Evolutionary conservation across 2,888 invertebrate genomes (phyloP).

Genomic region (Lissonota sp.): DNA sequence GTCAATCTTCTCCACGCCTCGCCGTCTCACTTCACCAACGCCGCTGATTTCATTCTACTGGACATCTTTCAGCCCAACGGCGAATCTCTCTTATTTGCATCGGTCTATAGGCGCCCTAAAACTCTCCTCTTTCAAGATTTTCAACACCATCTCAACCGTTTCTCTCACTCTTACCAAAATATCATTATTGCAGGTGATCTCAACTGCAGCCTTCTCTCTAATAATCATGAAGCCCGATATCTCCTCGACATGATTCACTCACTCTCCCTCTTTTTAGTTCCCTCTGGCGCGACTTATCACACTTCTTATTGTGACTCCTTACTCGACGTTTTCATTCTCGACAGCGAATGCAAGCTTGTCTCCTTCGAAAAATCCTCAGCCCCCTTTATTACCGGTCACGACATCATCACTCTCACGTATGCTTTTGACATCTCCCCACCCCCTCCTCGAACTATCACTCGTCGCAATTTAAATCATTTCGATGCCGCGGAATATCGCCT

Average conservation of each 20-base stretch:
- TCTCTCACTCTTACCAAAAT: too few species aligned
- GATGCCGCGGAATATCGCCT: too few species aligned
- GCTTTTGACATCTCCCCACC: too few species aligned
- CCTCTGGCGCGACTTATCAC: not conserved
- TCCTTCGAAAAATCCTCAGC: not conserved
- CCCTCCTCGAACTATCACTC: too few species aligned
- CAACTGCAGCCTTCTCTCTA: not conserved
- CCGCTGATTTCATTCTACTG: not conserved
- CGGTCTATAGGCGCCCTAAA: too few species aligned
- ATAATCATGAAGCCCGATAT: not conserved
- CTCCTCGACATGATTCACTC: not conserved
- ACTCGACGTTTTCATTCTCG: constrained; percentile 7
- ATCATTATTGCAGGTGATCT: not conserved
- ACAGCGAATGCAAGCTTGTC: constrained; percentile 3
- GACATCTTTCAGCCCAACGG: too few species aligned
- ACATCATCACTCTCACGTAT: not conserved
- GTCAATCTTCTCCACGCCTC: too few species aligned
- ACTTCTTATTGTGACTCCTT: not conserved
- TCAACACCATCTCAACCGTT: too few species aligned
- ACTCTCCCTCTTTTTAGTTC: not conserved
- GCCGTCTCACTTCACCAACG: too few species aligned
- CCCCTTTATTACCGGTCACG: constrained; percentile 41
- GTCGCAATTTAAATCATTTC: too few species aligned
- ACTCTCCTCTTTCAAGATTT: too few species aligned
- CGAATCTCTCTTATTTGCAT: too few species aligned